phyloP scores from a whole-genome alignment of 2,113 vertebrate genomes.

The Microtus oregoni region DNA sequence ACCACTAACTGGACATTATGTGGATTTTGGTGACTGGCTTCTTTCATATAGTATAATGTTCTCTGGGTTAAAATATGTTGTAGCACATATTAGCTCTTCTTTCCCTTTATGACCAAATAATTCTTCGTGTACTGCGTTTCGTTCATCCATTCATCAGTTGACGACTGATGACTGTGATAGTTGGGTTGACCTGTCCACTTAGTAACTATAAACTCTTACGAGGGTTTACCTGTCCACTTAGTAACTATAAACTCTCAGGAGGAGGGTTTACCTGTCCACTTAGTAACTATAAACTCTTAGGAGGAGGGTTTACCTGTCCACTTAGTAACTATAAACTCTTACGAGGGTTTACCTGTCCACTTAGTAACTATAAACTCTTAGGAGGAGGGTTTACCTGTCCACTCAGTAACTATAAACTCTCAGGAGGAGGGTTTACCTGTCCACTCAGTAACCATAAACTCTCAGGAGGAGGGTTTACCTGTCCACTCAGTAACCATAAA shows the following conservation, averaged over 20 bases:
- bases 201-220: not conserved
- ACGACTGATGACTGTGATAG: not conserved
- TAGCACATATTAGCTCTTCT: not conserved
- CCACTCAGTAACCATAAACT: not conserved
- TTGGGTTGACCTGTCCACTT: not conserved
- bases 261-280: not conserved
- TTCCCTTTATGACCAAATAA: not conserved
- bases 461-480: not conserved
- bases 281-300: not conserved
- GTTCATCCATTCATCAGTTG: not conserved
- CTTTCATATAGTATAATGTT: not conserved
- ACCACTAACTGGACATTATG: not conserved
- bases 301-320: not conserved
- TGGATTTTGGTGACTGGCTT: not conserved
- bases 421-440: not conserved
- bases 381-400: not conserved
- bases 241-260: not conserved
- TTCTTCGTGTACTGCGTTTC: not conserved
- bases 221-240: not conserved
- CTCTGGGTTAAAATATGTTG: not conserved
- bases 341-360: too few relatives aligned
- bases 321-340: not conserved
- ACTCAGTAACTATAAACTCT: not conserved
- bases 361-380: not conserved
- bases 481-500: not conserved